A percentile compares a stretch with the other conserved stretches of the same genome.
phyloP scores from a whole-genome alignment of 1,140 invertebrate genomes.

The Drosophila melanica region DNA sequence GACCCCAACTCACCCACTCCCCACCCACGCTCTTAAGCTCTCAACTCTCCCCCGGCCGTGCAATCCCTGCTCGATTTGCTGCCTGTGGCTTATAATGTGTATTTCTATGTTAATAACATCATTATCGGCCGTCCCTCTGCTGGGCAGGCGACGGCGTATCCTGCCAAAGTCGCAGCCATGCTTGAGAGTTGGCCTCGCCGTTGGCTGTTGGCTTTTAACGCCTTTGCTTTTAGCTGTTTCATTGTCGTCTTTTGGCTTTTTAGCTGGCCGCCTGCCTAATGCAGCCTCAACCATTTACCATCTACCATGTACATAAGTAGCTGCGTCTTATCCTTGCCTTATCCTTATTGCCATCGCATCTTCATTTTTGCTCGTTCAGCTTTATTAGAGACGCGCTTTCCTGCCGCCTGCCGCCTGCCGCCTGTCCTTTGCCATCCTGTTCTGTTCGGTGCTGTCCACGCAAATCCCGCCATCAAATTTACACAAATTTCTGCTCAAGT shows the following conservation, averaged over 20 bases:
- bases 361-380: slow-evolving; percentile 78
- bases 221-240: slow-evolving; percentile 52
- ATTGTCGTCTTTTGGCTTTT: slow-evolving; percentile 39
- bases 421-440: background rate
- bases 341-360: slow-evolving; percentile 77
- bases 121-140: slow-evolving; percentile 55
- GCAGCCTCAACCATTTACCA: slow-evolving; percentile 54
- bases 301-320: slow-evolving; percentile 35
- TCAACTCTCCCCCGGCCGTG: background rate
- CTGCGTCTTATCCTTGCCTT: slow-evolving; percentile 53
- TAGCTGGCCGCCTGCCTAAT: slow-evolving; percentile 56
- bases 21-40: no score
- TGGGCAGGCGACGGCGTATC: background rate
- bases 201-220: slow-evolving; percentile 64
- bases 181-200: background rate
- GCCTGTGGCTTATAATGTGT: slow-evolving; percentile 60
- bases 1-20: background rate
- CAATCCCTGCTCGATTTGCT: background rate
- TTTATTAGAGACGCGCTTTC: slow-evolving; percentile 45
- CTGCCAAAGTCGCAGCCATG: background rate
- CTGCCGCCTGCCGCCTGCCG: background rate
- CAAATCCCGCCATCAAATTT: slow-evolving; percentile 78
- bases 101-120: slow-evolving; percentile 80
- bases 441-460: slow-evolving; percentile 24
- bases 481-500: slow-evolving; percentile 73